These are phyloP conservation scores for Imbricaverruca yamaguchii DNA, from an alignment of 2,888 invertebrate species.

Conservation along the genomic window DNA sequence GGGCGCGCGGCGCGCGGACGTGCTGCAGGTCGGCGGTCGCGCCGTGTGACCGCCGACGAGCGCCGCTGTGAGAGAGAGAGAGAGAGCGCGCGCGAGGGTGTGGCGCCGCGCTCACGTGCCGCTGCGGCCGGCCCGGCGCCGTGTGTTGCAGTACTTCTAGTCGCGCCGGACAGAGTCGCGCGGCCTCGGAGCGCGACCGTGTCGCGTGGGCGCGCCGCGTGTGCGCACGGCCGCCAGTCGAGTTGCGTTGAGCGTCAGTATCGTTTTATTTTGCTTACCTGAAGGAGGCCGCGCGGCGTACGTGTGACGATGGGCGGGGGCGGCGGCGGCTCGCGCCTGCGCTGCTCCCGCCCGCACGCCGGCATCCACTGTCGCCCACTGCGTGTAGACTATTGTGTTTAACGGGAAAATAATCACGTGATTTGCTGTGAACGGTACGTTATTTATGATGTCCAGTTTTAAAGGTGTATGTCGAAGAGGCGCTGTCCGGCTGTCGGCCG, in stretches of 20 bases:
- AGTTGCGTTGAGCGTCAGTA: conserved; percentile 2
- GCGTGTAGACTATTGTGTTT: conserved; percentile 17
- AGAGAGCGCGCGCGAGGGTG: background rate
- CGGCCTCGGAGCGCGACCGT: background rate
- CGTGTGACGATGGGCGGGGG: background rate
- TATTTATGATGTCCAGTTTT: conserved; percentile 2
- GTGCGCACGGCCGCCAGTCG: background rate
- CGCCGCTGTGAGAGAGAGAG: background rate
- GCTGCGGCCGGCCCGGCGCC: background rate
- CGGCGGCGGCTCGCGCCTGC: background rate
- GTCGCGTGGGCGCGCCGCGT: background rate
- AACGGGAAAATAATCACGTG: conserved; percentile 19
- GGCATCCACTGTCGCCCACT: background rate
- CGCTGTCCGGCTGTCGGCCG: background rate
- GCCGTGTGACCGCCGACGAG: background rate
- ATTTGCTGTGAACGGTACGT: conserved; percentile 17
- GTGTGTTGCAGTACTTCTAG: background rate
- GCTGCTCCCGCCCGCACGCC: background rate
- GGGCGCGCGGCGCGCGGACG: background rate
- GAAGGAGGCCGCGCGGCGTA: background rate
- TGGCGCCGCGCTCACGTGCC: background rate
- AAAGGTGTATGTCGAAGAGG: conserved; percentile 4
- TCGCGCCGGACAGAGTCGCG: background rate
- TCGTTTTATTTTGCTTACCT: conserved; percentile 16
- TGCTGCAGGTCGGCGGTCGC: background rate